phyloP scores from a whole-genome alignment of 2,113 vertebrate genomes.

The Apodemus speciosus region DNA sequence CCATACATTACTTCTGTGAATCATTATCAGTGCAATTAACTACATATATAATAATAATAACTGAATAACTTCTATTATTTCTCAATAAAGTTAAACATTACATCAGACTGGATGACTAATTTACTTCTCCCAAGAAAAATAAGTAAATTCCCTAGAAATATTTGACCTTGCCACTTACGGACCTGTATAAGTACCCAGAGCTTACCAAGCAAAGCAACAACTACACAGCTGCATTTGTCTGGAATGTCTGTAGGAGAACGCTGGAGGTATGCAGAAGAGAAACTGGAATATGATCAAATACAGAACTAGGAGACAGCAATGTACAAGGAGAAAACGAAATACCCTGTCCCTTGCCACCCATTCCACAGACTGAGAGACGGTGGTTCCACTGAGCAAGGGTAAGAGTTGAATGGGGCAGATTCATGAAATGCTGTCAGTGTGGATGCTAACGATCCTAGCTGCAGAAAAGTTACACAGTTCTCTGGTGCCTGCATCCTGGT shows the following conservation, averaged over 20 bases:
- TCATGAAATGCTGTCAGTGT: background rate
- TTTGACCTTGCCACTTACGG: background rate
- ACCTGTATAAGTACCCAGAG: background rate
- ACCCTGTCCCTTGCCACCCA: background rate
- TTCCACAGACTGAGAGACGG: background rate
- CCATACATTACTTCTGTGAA: background rate
- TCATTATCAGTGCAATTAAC: background rate
- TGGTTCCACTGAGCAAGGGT: too few species aligned
- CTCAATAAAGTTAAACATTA: background rate
- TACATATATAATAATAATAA: background rate
- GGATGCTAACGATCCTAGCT: background rate
- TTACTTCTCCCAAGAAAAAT: background rate
- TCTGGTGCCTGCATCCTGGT: background rate
- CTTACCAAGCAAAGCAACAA: background rate
- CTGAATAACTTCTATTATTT: constrained; percentile 29
- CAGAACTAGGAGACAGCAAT: background rate
- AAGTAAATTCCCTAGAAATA: background rate
- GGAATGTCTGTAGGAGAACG: too few species aligned
- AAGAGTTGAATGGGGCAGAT: background rate
- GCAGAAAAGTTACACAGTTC: too few species aligned
- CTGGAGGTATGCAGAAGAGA: background rate
- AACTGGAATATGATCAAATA: background rate
- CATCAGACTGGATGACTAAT: background rate
- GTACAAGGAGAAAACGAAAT: background rate
- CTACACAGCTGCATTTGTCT: too few species aligned